Base-by-base conservation (phyloP, 1,140 invertebrate species). In the Pentalonia nigronervosa region DNA sequence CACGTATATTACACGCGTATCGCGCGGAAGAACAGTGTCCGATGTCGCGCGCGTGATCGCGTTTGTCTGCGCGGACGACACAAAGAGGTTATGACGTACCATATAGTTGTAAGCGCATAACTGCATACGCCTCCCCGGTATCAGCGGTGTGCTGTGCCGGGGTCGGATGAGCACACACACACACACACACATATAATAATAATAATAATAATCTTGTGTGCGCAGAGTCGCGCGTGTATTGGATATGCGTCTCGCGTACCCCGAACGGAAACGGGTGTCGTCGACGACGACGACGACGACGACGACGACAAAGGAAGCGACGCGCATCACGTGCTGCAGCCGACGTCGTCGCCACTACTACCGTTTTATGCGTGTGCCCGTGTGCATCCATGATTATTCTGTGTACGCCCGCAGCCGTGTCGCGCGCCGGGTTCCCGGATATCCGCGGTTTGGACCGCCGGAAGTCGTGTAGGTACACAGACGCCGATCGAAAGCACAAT, bases 391-490 rank as follows among this genome's bases (percentile, higher is more conserved):
- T 23, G 36, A 84, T 84, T 84, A 45, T 41, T 25, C 8, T 45
- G 41, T 86, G 47, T 45, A 21, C 23, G 9, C 34, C 86, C 45
- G 41, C 21, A 25, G 23, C 7, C 34, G 53, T 56, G 36, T 47
- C 90, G 45, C 56, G 25, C 34, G 25, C n/a, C 90, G 90, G 53
- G 50, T 56, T 34, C 34, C 90, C 90, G 90, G 90, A 91, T 91
- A 91, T 91, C 90, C 90, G 90, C 60, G 90, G 90, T 91, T 76
- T 91, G 90, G 90, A 91, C 60, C 14, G 34, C 41, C 90, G 90
- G 90, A 91, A 91, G 60, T 91, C n/a, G 23, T 45, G 41, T 41
- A 41, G 41, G 41, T 20, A 30, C 60, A 53, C 48, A 89, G 14
- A 89, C 30, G 20, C 25, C 14, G 60, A 67, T 20, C 86, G 86